phyloP scores from a whole-genome alignment of 2,888 invertebrate genomes.

The Drosophila mayaguana region DNA sequence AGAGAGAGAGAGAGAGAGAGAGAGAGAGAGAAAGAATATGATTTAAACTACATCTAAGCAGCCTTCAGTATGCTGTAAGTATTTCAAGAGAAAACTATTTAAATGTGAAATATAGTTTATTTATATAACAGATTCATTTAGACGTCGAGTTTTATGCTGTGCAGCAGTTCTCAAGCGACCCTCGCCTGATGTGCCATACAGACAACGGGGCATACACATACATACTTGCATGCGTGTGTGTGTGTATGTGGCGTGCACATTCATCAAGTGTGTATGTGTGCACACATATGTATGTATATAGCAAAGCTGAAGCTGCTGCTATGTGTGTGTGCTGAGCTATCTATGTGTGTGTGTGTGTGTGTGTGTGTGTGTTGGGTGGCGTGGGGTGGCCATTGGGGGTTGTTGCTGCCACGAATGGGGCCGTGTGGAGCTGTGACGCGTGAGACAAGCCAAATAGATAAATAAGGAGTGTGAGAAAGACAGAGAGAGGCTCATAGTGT shows the following conservation, averaged over 20 bases:
- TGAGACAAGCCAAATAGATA: constrained; percentile 46
- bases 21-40: too few relatives aligned
- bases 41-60: too few relatives aligned
- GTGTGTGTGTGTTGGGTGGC: constrained; percentile 13
- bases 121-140: too few relatives aligned
- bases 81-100: too few relatives aligned
- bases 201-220: constrained; percentile 50
- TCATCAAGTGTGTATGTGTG: constrained; percentile 65
- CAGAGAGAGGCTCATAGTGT: not conserved
- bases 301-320: constrained; percentile 61
- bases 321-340: constrained; percentile 44
- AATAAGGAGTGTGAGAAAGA: constrained; percentile 3
- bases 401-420: constrained; percentile 16
- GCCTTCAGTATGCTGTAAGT: too few relatives aligned
- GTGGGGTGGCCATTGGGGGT: constrained; percentile 48
- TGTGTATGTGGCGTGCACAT: constrained; percentile 63
- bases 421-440: constrained; percentile 31
- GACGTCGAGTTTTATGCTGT: too few relatives aligned
- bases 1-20: too few relatives aligned
- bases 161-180: constrained; percentile 21
- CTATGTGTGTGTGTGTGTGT: constrained; percentile 4
- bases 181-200: constrained; percentile 61
- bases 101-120: too few relatives aligned
- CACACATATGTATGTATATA: constrained; percentile 10
- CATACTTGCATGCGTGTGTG: constrained; percentile 24